phyloP scores from a whole-genome alignment of 2,797 vertebrate species.

The Falco cherrug region DNA sequence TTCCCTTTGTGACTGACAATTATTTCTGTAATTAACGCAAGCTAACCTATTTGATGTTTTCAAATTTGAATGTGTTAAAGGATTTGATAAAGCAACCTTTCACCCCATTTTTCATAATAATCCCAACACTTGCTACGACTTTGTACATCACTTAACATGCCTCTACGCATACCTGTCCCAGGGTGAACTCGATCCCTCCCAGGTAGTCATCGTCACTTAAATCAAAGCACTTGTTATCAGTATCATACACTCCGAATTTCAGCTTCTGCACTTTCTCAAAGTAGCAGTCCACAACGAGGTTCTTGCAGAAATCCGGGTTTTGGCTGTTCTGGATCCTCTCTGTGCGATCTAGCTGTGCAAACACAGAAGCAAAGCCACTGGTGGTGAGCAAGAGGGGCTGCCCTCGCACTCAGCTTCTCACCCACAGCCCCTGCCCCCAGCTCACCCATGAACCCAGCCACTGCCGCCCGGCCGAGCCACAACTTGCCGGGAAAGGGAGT shows the following conservation, averaged over 20 bases:
- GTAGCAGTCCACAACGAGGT: constrained; percentile 86
- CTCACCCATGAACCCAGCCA: fast-evolving
- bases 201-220: constrained; percentile 91
- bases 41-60: not conserved
- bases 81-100: not conserved
- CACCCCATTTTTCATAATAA: not conserved
- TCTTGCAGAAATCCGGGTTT: constrained; percentile 87
- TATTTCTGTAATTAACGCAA: not conserved
- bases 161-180: constrained; percentile 85
- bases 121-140: fast-evolving
- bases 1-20: fast-evolving
- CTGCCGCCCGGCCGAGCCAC: fast-evolving
- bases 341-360: constrained; percentile 83
- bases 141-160: not conserved
- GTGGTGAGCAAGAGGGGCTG: not conserved
- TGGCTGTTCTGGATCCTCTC: constrained; percentile 87
- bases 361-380: not conserved
- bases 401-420: not conserved
- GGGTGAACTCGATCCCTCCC: constrained; percentile 86
- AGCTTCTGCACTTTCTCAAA: constrained; percentile 93
- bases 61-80: not conserved
- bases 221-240: constrained; percentile 87
- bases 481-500: fast-evolving
- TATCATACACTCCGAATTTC: constrained; percentile 88
- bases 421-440: fast-evolving